phyloP scores from a whole-genome alignment of 2,888 invertebrate species.

The Apodemia duryi region DNA sequence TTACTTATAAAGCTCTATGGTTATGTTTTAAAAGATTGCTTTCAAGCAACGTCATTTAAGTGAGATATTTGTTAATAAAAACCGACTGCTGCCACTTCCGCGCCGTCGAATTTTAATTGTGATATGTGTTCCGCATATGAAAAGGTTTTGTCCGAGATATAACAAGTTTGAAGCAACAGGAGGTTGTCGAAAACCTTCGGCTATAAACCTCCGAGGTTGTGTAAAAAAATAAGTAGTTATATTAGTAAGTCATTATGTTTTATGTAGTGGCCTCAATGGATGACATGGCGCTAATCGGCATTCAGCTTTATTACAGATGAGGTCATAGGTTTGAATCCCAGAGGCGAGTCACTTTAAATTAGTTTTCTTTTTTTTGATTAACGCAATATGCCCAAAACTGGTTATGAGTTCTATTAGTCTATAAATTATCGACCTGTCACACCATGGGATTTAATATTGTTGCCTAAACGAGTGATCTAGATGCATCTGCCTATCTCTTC shows the following conservation, averaged over 20 bases:
- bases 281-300: too few relatives aligned
- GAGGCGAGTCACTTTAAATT: too few relatives aligned
- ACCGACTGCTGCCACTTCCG: conserved; percentile 9
- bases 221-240: background rate
- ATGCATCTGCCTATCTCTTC: too few relatives aligned
- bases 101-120: conserved; percentile 12
- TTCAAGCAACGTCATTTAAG: conserved; percentile 1
- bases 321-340: too few relatives aligned
- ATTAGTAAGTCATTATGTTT: background rate
- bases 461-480: too few relatives aligned
- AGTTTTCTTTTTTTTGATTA: too few relatives aligned
- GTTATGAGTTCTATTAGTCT: too few relatives aligned
- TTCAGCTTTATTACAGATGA: too few relatives aligned
- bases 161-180: background rate
- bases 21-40: background rate
- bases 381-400: too few relatives aligned
- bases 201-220: background rate
- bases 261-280: background rate
- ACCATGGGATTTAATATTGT: too few relatives aligned
- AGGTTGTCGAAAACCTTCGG: background rate
- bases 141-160: background rate
- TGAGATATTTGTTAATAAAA: conserved; percentile 14
- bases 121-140: conserved; percentile 3
- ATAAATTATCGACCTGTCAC: too few relatives aligned
- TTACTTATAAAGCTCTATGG: too few relatives aligned